phyloP scores from a whole-genome alignment of 2,888 invertebrate species.

The Aethes cnicana region DNA sequence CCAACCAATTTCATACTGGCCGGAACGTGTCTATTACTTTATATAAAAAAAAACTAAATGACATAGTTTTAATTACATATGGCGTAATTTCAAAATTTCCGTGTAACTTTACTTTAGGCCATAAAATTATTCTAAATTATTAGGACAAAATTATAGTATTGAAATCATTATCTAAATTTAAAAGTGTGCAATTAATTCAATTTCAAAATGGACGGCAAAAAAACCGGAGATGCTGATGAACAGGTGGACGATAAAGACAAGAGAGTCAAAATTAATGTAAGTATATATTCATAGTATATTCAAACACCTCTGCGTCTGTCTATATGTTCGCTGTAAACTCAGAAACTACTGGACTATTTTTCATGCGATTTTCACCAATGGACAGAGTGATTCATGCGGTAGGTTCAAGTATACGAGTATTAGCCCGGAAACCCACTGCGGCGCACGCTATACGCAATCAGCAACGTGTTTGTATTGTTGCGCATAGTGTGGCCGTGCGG shows the following conservation, averaged over 20 bases:
- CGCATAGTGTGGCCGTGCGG: too few species aligned
- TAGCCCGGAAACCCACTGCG: too few species aligned
- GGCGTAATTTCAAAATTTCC: conserved; percentile 24
- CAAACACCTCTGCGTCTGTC: too few species aligned
- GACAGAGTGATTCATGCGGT: too few species aligned
- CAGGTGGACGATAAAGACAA: conserved; percentile 58
- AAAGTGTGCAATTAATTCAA: conserved; percentile 34
- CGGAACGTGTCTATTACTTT: neutral
- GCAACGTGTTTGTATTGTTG: too few species aligned
- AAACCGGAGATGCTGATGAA: conserved; percentile 32
- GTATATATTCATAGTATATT: conserved; percentile 27
- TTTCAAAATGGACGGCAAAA: conserved; percentile 48
- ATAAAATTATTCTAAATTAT: conserved; percentile 1
- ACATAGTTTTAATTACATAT: neutral
- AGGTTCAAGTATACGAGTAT: too few species aligned
- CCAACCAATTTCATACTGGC: neutral
- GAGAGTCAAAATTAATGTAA: conserved; percentile 67
- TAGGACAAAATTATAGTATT: neutral
- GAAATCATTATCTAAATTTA: neutral
- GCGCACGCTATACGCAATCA: too few species aligned
- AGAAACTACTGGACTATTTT: too few species aligned
- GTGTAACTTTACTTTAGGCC: conserved; percentile 1
- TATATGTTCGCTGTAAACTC: too few species aligned
- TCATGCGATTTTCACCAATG: too few species aligned
- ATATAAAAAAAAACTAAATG: neutral